Percentiles rank a stretch among this genome's conserved stretches.
Evolutionary conservation across 2,797 vertebrate genomes (phyloP).

Genomic region (Hirundo rustica): DNA sequence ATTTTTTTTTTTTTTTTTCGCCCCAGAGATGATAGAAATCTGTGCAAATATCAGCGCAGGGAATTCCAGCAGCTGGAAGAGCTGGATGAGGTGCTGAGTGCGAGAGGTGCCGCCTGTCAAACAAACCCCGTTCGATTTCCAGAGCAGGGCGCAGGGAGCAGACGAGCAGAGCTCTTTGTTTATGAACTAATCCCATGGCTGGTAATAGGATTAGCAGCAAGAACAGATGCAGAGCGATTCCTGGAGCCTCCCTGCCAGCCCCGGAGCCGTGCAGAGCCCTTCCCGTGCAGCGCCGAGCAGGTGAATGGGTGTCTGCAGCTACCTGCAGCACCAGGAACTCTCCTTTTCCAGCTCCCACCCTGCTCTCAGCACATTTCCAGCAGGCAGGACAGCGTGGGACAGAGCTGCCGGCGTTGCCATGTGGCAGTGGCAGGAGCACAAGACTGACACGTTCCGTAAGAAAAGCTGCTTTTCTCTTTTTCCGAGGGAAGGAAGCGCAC

Average conservation of each 20-base stretch:
- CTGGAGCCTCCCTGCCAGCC: not conserved
- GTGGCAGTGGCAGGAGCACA: not conserved
- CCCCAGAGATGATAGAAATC: not conserved
- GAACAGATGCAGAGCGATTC: slow-evolving; percentile 2
- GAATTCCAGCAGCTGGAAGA: not conserved
- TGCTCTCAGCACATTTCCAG: not conserved
- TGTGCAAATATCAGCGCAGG: accelerated
- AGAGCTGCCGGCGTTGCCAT: not conserved
- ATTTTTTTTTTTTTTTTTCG: too few relatives aligned
- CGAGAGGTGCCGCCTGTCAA: not conserved
- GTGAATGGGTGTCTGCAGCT: not conserved
- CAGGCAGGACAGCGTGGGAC: not conserved
- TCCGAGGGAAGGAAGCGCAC: not conserved
- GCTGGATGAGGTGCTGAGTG: not conserved
- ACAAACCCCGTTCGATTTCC: not conserved
- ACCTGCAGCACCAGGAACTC: not conserved
- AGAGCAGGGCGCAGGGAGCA: not conserved
- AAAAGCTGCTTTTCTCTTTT: not conserved
- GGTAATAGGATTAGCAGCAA: slow-evolving; percentile 49
- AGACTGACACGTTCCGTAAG: not conserved
- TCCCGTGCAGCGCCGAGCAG: not conserved
- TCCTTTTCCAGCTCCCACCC: accelerated
- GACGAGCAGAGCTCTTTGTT: not conserved
- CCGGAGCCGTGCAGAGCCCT: not conserved
- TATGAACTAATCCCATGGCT: slow-evolving; percentile 12